Evolutionary conservation across 2,888 invertebrate genomes (phyloP), one percentile per base, ranked within the genome.

Genomic region (Diarsia brunnea): DNA sequence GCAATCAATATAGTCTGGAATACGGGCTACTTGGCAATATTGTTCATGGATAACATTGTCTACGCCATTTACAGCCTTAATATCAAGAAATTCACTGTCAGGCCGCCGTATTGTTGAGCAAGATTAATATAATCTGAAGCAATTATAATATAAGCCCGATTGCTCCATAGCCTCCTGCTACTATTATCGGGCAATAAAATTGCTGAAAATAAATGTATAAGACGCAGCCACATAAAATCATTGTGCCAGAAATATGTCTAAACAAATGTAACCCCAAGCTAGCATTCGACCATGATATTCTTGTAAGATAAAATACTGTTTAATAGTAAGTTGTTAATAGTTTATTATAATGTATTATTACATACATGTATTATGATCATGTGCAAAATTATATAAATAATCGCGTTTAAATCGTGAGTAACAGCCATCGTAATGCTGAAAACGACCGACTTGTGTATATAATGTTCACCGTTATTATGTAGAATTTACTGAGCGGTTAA

Each of bases 251-350:
- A 60, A 43, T n/a, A 27, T 79, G 7, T 49, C 16, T 14, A 10
- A 72, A 71, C 12, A 19, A 47, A 81, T n/a, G 38, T 49, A 60
- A 53, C 49, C 27, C 63, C 51, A 27, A 47, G 86, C 85, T 87
- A 84, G 90, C 86, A 85, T 79, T 87, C 87, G 89, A 77, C 85
- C 90, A 90, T 87, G 81, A 88, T 87, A 92, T 89, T 84, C 85
- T 92, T 96, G 96, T 96, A 96, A 96, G 95, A 95, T 96, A 92
- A 93, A 92, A 92, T 93, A 93, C 93, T 94, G 91, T 93, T 95
- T 95, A 94, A 91, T 92, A 95, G 94, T 96, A 96, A 96, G 96
- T 96, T 96, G 96, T 96, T 96, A 93, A 95, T 96, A 96, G 95
- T 94, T 93, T 95, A 94, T 92, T 91, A 89, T 93, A 94, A 94